Base-by-base conservation (phyloP, 2,888 invertebrate species). In the Drosophila anomalipes region DNA sequence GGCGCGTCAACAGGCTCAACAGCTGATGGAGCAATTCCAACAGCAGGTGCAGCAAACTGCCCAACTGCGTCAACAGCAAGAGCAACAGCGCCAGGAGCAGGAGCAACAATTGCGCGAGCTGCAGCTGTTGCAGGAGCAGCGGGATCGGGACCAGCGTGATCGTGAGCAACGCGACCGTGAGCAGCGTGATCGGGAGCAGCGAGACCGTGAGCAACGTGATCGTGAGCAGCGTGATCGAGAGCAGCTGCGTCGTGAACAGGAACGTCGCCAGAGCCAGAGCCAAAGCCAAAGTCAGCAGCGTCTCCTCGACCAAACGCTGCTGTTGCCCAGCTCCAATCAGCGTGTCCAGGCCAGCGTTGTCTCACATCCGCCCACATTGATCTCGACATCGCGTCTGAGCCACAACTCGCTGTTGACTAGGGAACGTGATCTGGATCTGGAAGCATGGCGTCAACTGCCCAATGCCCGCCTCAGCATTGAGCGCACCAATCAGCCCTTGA, bases 1-100 rank as follows among this genome's bases (percentile, higher is more conserved):
- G 93, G 95, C 93, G 2, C 91, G 92, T 3, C 88, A 79, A 6
- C 92, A 91, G 63, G 92, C 92, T 3, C 92, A 92, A 61, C 92
- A 92, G 44, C 74, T 93, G 53, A 92, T 92, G 89, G 92, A 92
- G 32, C 92, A 93, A 41, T 92, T 92, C 67, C 92, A 92, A 72
- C 91, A 92, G 52, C 93, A 92, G 73, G 91, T 91, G 59, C 92
- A 92, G 52, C 91, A 91, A 58, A 84, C 91, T 9, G 75, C 89
- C 0, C 85, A 91, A 51, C 88, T 88, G 32, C 88, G 89, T 39
- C 91, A 91, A 61, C 81, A 90, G 33, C 91, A 91, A 57, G 84
- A 91, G 49, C 86, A 82, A 5, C 88, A 79, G 52, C 89, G 77
- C 28, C 81, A 79, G 60, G 79, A 77, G 52, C 88, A 89, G 67